phyloP scores from a whole-genome alignment of 2,888 invertebrate species.

The Chrysopilus asiliformis region DNA sequence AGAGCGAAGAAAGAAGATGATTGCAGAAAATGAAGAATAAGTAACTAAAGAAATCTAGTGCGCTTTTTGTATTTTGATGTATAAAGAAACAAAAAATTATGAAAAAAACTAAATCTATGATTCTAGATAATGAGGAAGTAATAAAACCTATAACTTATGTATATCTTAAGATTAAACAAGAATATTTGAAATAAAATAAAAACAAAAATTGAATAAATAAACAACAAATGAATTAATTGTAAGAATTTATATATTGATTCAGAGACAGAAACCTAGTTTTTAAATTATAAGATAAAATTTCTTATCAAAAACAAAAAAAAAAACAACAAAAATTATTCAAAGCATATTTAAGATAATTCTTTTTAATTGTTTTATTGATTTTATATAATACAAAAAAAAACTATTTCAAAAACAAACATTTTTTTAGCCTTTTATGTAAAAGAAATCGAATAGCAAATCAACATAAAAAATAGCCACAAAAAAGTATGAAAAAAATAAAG shows the following conservation, averaged over 20 bases:
- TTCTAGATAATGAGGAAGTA: no score
- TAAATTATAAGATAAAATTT: background rate
- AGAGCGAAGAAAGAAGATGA: no score
- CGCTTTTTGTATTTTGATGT: conserved; percentile 7
- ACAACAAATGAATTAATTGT: conserved; percentile 5
- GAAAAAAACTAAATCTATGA: conserved; percentile 6
- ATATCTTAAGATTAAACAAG: no score
- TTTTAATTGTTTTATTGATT: background rate
- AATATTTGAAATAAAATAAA: no score
- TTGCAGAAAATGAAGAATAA: no score
- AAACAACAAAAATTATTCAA: background rate
- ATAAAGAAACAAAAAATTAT: conserved; percentile 3
- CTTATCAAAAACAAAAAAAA: background rate
- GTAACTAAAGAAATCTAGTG: no score
- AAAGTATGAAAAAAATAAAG: background rate
- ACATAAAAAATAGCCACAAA: conserved; percentile 1
- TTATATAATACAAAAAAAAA: no score
- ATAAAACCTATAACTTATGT: no score
- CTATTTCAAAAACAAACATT: background rate
- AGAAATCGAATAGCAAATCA: no score
- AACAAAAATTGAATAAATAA: conserved; percentile 6
- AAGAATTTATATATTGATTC: conserved; percentile 8
- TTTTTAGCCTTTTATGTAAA: conserved; percentile 9
- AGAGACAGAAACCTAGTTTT: conserved; percentile 3
- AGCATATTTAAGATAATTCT: conserved; percentile 1